Evolutionary conservation across 2,797 vertebrate genomes (phyloP), one percentile per base, ranked within the genome.

Genomic region (Bradypus variegatus): DNA sequence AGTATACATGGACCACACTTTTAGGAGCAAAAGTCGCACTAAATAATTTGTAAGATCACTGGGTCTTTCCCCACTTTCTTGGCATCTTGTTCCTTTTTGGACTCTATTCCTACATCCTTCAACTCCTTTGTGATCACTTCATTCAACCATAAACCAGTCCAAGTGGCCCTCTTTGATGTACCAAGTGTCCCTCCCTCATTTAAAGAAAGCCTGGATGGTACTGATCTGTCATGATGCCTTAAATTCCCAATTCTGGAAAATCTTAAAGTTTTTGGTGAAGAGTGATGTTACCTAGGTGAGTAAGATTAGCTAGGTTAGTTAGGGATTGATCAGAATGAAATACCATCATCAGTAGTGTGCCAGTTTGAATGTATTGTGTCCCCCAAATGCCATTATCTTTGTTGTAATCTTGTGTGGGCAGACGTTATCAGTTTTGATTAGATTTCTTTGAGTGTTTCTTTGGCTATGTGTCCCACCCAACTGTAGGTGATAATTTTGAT

Each of bases 271-370:
- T 92, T 11, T 85, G 13, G 27, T 78, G 41, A 86, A 75, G 33
- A 41, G 31, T 53, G 25, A 88, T 88, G 36, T 91, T 80, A 90
- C 53, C 16, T 53, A 82, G 41, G 38, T 81, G 33, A 91, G 29
- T 81, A 89, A 79, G 45, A 10, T 75, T 70, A 91, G 4, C 55
- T 45, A 87, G 79, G 79, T 18, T 91, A 85, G 27, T 60, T 82
- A 88, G 53, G 25, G 36, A 88, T 94, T 88, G 50, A 62, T 95
- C 45, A 91, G 50, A 81, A 14, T 82, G 65, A n/a, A 89, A 88
- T 18, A 58, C 8, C 3, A 80, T 16, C 27, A 23, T 91, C 27
- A 76, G 29, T n/a, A n/a, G n/a, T n/a, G n/a, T n/a, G n/a, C n/a
- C n/a, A n/a, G n/a, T n/a, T n/a, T n/a, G n/a, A n/a, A n/a, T n/a